Conservation (phyloP, 2,113 vertebrate species). For the Ochotona princeps region DNA sequence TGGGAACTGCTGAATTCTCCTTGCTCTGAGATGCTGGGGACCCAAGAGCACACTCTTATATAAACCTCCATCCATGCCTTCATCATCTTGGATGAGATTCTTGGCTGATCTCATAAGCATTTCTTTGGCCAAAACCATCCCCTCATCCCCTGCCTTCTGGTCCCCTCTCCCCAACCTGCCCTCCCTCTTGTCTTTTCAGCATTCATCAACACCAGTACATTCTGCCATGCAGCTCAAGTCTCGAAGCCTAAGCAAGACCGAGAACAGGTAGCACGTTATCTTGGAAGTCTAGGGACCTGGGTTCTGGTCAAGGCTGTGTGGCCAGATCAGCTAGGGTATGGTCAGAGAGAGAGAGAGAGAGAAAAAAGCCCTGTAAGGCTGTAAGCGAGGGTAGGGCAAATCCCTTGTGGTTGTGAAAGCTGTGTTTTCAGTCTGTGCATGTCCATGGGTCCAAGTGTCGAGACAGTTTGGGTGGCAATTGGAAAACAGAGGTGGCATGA, state of each 20-base stretch:
- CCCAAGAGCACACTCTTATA: neutral
- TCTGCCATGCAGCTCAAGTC: neutral
- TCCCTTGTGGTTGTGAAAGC: neutral
- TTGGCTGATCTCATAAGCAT: neutral
- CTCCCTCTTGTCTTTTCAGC: neutral
- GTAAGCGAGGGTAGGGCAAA: neutral
- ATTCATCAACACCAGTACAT: slow-evolving; percentile 13
- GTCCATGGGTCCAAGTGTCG: neutral
- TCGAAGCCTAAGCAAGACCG: neutral
- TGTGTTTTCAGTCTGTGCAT: neutral
- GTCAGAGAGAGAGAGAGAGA: neutral
- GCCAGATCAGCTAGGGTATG: neutral
- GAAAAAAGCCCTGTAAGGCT: neutral
- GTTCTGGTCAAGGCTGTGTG: neutral
- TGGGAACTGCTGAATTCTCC: neutral
- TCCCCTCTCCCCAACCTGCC: no score
- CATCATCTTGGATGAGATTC: neutral
- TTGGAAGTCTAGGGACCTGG: neutral
- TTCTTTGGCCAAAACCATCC: neutral
- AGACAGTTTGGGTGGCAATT: neutral
- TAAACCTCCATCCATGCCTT: neutral
- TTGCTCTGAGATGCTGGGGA: neutral
- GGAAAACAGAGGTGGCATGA: neutral
- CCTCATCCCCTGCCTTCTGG: no score
- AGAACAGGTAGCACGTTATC: neutral